phyloP scores from a whole-genome alignment of 2,113 vertebrate species.

The Alligator sinensis region DNA sequence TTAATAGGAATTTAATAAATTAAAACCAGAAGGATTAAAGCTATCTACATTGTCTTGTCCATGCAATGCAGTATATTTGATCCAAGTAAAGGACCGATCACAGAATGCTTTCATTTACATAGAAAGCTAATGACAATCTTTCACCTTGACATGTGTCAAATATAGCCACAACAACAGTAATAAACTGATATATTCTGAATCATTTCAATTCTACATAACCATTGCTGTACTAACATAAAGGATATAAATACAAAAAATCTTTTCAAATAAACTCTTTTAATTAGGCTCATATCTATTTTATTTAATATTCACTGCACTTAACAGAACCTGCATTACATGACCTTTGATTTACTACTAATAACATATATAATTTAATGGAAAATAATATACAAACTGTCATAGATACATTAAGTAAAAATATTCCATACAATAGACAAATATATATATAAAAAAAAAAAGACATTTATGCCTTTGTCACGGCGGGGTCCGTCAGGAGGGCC shows the following conservation, averaged over 20 bases:
- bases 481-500: too few species aligned
- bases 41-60: conserved; percentile 44
- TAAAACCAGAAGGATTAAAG: not conserved
- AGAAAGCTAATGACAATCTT: conserved; percentile 75
- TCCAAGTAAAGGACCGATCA: conserved; percentile 37
- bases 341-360: not conserved
- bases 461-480: too few species aligned
- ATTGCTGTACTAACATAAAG: not conserved
- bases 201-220: conserved; percentile 61
- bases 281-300: not conserved
- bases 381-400: not conserved
- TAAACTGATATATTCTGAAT: conserved; percentile 80
- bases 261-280: not conserved
- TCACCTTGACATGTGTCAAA: conserved; percentile 74
- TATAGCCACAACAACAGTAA: conserved; percentile 76
- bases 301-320: not conserved
- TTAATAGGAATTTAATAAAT: not conserved
- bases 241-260: not conserved
- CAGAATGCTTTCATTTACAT: conserved; percentile 78
- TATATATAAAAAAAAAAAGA: too few species aligned
- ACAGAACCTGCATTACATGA: not conserved
- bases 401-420: not conserved
- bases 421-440: too few species aligned
- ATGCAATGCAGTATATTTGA: conserved; percentile 66
- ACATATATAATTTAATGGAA: not conserved